A percentile compares a stretch with the other conserved stretches of the same genome.
Conservation (phyloP, 2,888 invertebrate species). For the Cephonodes hylas region DNA sequence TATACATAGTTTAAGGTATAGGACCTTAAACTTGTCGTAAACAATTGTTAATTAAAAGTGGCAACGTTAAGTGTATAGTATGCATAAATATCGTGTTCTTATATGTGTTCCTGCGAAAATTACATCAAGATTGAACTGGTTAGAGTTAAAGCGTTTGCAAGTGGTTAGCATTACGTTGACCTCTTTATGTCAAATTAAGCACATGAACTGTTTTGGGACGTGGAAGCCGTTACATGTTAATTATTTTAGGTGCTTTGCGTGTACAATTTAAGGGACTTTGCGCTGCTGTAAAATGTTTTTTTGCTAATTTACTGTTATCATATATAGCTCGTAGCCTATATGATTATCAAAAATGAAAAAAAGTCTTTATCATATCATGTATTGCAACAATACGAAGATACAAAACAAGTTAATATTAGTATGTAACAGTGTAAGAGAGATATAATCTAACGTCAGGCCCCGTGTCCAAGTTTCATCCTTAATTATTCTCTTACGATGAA, state of each 20-base stretch:
- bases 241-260: conserved; percentile 4
- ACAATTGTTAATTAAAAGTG: too few species aligned
- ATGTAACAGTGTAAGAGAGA: too few species aligned
- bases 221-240: conserved; percentile 7
- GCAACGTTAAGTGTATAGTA: too few species aligned
- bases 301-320: too few species aligned
- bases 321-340: too few species aligned
- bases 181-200: conserved; percentile 13
- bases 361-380: neutral
- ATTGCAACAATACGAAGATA: neutral
- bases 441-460: conserved; percentile 46
- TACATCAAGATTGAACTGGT: neutral
- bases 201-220: conserved; percentile 10
- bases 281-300: neutral
- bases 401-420: neutral
- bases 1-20: too few species aligned
- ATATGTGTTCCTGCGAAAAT: neutral
- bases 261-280: conserved; percentile 1
- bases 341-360: too few species aligned
- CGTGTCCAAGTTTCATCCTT: conserved; percentile 50
- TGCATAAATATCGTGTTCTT: neutral
- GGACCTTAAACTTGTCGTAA: too few species aligned
- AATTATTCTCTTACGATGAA: conserved; percentile 63
- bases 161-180: conserved; percentile 1
- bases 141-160: neutral